Conservation (phyloP, 2,797 vertebrate genomes). For the Varecia variegata region DNA sequence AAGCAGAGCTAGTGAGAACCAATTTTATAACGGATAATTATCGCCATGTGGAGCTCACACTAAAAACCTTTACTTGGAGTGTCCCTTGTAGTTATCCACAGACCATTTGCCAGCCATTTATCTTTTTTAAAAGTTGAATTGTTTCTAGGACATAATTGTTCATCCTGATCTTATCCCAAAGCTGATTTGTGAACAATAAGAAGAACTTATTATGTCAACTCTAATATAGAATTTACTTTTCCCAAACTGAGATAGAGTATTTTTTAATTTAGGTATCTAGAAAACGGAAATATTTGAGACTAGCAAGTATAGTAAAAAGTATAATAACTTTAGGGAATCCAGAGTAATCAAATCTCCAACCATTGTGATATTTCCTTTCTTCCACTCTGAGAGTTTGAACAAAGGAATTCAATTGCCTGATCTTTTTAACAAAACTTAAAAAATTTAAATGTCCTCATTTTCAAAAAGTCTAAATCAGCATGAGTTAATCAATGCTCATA, state of each 20-base stretch:
- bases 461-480: neutral
- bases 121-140: neutral
- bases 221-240: neutral
- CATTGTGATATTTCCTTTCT: neutral
- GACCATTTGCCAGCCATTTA: neutral
- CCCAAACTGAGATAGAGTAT: neutral
- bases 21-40: neutral
- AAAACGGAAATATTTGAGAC: conserved; percentile 24
- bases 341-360: neutral
- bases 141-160: neutral
- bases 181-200: neutral
- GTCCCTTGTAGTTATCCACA: neutral
- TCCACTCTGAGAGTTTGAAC: neutral
- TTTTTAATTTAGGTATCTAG: neutral
- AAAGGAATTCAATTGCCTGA: neutral
- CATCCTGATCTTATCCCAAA: neutral
- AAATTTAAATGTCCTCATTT: neutral
- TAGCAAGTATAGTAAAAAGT: neutral
- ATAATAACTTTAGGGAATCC: neutral
- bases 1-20: neutral
- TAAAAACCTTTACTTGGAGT: neutral
- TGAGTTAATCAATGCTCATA: neutral
- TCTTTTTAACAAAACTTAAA: conserved; percentile 19
- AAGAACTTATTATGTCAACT: neutral
- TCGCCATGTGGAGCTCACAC: neutral